phyloP scores from a whole-genome alignment of 35 echinoderm and acorn worm species.

The Stichopus chloronotus region DNA sequence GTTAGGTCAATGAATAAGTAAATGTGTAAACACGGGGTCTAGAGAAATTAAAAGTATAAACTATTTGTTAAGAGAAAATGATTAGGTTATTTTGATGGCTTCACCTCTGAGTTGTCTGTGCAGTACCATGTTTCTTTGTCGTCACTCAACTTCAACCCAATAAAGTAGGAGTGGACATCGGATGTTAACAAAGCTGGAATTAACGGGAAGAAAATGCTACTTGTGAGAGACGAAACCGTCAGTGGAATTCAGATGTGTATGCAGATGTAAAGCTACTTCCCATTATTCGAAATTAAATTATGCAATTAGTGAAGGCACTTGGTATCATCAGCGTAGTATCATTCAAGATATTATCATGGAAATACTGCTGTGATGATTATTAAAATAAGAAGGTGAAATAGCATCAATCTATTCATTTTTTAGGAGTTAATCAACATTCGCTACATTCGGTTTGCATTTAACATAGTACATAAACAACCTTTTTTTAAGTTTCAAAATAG shows the following conservation, averaged over 20 bases:
- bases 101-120: background rate
- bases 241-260: background rate
- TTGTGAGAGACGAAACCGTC: background rate
- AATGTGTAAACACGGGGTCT: background rate
- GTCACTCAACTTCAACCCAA: background rate
- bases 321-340: background rate
- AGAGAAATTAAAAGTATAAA: background rate
- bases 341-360: too few species aligned
- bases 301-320: background rate
- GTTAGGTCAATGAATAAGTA: background rate
- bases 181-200: background rate
- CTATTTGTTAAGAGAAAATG: background rate
- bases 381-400: too few species aligned
- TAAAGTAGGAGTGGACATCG: background rate
- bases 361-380: too few species aligned
- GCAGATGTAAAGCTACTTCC: too few species aligned
- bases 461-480: too few species aligned
- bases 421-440: too few species aligned
- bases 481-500: too few species aligned
- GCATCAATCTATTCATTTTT: too few species aligned
- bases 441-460: too few species aligned
- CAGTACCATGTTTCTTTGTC: background rate
- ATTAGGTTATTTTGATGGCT: too few species aligned
- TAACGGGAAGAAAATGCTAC: background rate
- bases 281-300: background rate